Base-by-base conservation (phyloP, 2,113 vertebrate genomes). In the Trachemys scripta region DNA sequence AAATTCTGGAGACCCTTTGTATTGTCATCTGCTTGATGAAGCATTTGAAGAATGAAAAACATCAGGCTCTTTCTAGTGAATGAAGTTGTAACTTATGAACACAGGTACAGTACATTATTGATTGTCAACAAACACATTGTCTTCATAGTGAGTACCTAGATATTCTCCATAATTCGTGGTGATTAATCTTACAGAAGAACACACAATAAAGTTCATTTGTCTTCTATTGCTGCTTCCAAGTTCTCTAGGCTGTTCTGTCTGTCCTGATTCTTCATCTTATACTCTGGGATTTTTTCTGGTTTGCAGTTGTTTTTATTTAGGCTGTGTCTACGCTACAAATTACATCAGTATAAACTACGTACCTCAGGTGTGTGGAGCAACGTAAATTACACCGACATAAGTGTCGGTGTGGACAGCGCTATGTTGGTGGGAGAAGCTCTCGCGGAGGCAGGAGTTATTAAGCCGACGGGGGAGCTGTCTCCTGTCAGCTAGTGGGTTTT, bases 31-130 rank as follows among this genome's bases (percentile, higher is more conserved):
- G 13, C 31, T 96, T 90, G 14, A 56, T 62, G 86, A 91, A 91
- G 54, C 35, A 84, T 57, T 59, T 22, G 65, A 94, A 83, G 88
- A 89, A 84, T 95, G 92, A 92, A 93, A 95, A 96, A 85, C 38
- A 93, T 51, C n/a, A 87, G 49, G 17, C 94, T 4, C 53, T 93
- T 87, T 85, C 53, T 80, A 86, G 16, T 78, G 87, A 75, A 76
- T 82, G 69, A 96, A 59, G 38, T 31, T 81, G 54, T 80, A 94
- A 86, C 10, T 75, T 72, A 79, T 6, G 14, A 85, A 80, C 7
- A 93, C 59, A 1, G 2, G 49, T 81, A 65, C 12, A 25, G 8
- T 82, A 2, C 80, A 57, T 49, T 93, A 42, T 35, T 87, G 84
- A 87, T 72, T 95, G 57, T 27, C 89, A 90, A 59, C 75, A 90